Evolutionary conservation across 2,888 invertebrate genomes (phyloP).

Genomic region (Oscheius sp.): DNA sequence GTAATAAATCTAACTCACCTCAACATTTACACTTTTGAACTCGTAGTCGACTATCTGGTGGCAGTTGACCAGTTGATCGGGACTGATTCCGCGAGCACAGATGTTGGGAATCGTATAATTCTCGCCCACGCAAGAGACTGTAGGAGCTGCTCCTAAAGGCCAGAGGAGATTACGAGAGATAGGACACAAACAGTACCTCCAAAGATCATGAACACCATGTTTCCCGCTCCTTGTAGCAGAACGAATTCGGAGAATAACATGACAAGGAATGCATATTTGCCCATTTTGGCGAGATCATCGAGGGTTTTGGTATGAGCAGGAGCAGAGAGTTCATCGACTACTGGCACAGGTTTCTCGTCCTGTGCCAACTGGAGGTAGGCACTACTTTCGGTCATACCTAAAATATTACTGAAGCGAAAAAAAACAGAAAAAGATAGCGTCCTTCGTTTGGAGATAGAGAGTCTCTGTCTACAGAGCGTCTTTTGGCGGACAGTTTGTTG

Average conservation of each 20-base stretch:
- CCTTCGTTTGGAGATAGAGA: too few species aligned
- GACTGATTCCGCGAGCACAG: conserved; percentile 5
- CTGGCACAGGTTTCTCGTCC: background rate
- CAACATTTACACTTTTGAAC: conserved; percentile 56
- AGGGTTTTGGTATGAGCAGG: conserved; percentile 19
- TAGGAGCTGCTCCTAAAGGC: conserved; percentile 49
- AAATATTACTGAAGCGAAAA: too few species aligned
- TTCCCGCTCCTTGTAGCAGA: conserved; percentile 34
- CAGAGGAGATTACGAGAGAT: background rate
- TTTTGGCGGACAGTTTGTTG: too few species aligned
- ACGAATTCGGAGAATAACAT: conserved; percentile 38
- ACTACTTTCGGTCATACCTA: too few species aligned
- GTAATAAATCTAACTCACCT: conserved; percentile 36
- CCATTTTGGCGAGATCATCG: conserved; percentile 39
- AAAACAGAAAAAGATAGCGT: too few species aligned
- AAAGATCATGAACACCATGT: conserved; percentile 52
- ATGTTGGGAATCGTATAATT: conserved; percentile 28
- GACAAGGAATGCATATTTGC: conserved; percentile 28
- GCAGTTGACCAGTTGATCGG: conserved; percentile 27
- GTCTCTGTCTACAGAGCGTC: too few species aligned
- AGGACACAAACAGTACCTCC: conserved; percentile 39
- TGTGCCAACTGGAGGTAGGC: background rate
- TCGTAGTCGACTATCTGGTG: conserved; percentile 43
- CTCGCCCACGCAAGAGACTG: conserved; percentile 30
- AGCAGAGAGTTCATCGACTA: background rate